Base-by-base conservation (phyloP, 2,888 invertebrate genomes). In the Agonopterix arenella region DNA sequence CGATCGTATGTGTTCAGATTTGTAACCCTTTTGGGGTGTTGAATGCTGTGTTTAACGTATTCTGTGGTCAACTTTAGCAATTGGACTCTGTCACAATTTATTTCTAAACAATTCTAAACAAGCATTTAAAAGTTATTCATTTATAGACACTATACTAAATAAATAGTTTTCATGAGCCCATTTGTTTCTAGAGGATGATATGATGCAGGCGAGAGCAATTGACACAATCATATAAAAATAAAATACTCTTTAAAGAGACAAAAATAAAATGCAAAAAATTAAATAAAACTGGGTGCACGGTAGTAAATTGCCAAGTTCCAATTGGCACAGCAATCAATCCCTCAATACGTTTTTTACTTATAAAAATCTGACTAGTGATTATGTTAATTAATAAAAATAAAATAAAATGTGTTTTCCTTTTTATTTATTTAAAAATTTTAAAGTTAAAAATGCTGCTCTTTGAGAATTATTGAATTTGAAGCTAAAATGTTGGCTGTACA, bases 1-100 rank as follows among this genome's bases (percentile, higher is more conserved):
- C 80, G 76, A 83, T 71, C 74, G 80, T 83, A 80, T 84, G 83
- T 82, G 82, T 85, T 84, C 68, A 75, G 62, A 74, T 74, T 79
- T 83, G 83, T 84, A 80, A 80, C 76, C 11, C 41, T 44, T 54
- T 52, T 13, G 56, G 58, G 63, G 71, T 57, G 54, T 76, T 62
- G 71, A 70, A 64, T 76, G 75, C 72, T 72, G 59, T n/a, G 9
- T n/a, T 40, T 40, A 9, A 67, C 11, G 9, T 42, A 37, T 13
- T 28, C 28, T 28, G 28, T 28, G 5, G 5, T 28, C 28, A 28
- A 28, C 28, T 28, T 28, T 28, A 28, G 28, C 28, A 28, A 28
- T 5, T 7, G 28, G 28, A 28, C 28, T 28, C 5, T 5, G 18
- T 1, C 28, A 28, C 28, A 28, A 28, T 28, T 28, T 28, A 5